Conservation (phyloP, 2,888 invertebrate genomes). For the Papilio demoleus region DNA sequence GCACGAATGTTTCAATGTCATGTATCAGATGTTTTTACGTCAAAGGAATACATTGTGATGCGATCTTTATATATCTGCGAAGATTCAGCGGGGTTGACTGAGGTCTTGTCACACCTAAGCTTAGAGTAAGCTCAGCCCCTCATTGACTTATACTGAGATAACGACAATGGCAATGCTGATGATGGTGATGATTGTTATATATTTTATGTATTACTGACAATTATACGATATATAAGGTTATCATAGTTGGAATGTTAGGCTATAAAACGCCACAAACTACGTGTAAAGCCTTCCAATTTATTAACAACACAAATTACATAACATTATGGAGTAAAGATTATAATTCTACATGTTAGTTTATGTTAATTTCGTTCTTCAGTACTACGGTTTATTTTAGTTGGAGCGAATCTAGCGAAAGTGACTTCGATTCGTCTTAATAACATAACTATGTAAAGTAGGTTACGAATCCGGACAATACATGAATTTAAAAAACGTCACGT, state of each 20-base stretch:
- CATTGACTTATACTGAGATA: no score
- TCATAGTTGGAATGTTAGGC: neutral
- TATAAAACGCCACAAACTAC: constrained; percentile 23
- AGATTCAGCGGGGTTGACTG: no score
- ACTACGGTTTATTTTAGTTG: constrained; percentile 45
- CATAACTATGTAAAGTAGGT: constrained; percentile 42
- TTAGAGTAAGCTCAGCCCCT: no score
- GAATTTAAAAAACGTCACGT: constrained; percentile 41
- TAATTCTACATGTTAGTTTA: constrained; percentile 36
- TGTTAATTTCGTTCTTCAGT: constrained; percentile 41
- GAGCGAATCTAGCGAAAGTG: constrained; percentile 46
- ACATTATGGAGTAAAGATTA: constrained; percentile 25
- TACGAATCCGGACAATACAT: constrained; percentile 40
- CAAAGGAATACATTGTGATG: no score
- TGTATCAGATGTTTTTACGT: no score
- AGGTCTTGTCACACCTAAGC: no score
- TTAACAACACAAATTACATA: constrained; percentile 20
- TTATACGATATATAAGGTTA: neutral
- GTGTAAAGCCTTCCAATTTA: constrained; percentile 15
- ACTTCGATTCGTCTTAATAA: constrained; percentile 42
- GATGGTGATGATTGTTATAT: no score
- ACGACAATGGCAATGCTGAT: no score
- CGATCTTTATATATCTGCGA: no score
- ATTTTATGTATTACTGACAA: neutral
- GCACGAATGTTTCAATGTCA: no score